Evolutionary conservation across 2,888 invertebrate species (phyloP).

Genomic region (Ectemnius lituratus): DNA sequence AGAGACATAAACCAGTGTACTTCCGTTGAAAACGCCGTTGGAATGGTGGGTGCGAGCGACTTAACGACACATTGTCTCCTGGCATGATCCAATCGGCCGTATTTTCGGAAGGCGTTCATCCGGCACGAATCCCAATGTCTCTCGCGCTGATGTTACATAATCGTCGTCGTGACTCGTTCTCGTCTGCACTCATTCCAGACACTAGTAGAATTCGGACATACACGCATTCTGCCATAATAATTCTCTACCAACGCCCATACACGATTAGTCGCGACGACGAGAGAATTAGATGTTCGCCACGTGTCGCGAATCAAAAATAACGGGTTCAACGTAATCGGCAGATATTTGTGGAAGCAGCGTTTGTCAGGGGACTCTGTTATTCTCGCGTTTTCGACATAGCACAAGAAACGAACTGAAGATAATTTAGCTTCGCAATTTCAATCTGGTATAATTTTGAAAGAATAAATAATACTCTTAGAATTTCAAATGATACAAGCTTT

Average conservation of each 20-base stretch:
- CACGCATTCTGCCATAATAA: too few species aligned
- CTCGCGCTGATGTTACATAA: background rate
- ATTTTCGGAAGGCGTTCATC: constrained; percentile 43
- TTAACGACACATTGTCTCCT: constrained; percentile 49
- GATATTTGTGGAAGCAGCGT: constrained; percentile 30
- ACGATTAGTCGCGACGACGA: background rate
- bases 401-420: too few species aligned
- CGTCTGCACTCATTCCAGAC: background rate
- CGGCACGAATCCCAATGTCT: constrained; percentile 29
- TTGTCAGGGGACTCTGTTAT: background rate
- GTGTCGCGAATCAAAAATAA: constrained; percentile 30
- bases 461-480: too few species aligned
- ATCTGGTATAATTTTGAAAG: too few species aligned
- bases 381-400: background rate
- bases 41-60: constrained; percentile 10
- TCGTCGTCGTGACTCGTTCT: too few species aligned
- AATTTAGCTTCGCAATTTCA: too few species aligned
- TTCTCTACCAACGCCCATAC: constrained; percentile 9
- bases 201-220: too few species aligned
- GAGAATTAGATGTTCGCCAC: constrained; percentile 18
- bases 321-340: constrained; percentile 17
- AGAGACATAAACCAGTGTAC: constrained; percentile 21
- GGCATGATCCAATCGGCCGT: constrained; percentile 27
- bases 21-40: constrained; percentile 25
- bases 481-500: too few species aligned